Evolutionary conservation across 1,140 invertebrate species (phyloP), one percentile per base, ranked within the genome.

Genomic region (Lepidurus couesii): DNA sequence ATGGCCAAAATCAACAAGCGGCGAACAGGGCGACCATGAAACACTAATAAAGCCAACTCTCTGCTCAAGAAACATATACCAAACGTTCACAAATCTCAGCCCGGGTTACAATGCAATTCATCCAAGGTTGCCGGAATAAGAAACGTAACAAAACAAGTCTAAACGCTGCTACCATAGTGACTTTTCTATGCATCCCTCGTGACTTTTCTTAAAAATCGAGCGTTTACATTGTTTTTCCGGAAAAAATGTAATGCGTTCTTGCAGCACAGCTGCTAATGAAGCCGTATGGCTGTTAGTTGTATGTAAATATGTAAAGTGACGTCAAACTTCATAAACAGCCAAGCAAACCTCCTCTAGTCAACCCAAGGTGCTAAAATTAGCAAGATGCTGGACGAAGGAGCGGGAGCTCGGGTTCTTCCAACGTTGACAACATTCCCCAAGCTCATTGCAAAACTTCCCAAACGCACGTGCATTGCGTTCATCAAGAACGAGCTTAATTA

Each of bases 251-350:
- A 65, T 65, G 53, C 53, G 47, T 65, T 65, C 53, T 65, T 65
- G 53, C n/a, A n/a, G 53, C 53, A 7, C 53, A 65, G 53, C 53
- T 65, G 53, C 53, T 65, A n/a, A 65, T 65, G 53, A 65, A 65
- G n/a, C 53, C 53, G 53, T 65, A 21, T 65, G 53, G 16, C 53
- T 65, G 53, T 65, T 65, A 65, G 53, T 65, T 65, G 53, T 65
- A 65, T 13, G 53, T 65, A 65, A 65, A 65, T 65, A 65, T 65
- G 53, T 65, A 65, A 65, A 65, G 53, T 65, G 53, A 65, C 53
- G 53, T 65, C 53, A 65, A 65, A 65, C 53, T 65, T 65, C 53
- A 65, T 65, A 65, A 65, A 65, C 53, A 65, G 53, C 53, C 53
- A 65, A 65, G 53, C 53, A 65, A 65, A 21, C 53, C 53, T 65